Evolutionary conservation across 1,140 invertebrate species (phyloP), one percentile per base, ranked within the genome.

Genomic region (Drosophila grimshawi): DNA sequence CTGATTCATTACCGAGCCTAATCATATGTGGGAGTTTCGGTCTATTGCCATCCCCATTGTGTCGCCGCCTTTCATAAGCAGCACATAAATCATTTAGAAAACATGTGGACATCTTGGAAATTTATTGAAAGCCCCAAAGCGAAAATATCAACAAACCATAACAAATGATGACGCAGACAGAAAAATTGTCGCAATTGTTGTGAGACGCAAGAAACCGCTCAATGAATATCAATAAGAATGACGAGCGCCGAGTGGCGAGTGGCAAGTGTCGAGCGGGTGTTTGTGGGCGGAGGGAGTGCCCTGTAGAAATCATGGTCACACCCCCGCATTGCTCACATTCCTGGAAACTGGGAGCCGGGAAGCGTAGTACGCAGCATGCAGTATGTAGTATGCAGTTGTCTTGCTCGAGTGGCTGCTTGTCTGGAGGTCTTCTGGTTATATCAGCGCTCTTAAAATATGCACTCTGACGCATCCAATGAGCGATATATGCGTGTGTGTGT

Each of bases 111-210:
- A 68, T 57, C 5, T 76, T 51, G 30, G 6, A 55, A 60, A 67
- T 57, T 29, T 63, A 73, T 62, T 61, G 48, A 75, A 61, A 71
- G 33, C 19, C 33, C 3, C 8, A 11, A 41, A 55, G 35, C 45
- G 35, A 67, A 70, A 73, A 76, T 51, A 69, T 73, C 53, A 80
- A 77, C 69, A 73, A 77, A 56, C 67, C 77, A 77, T 60, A 89
- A 85, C 73, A 89, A 86, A 78, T 62, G 49, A 70, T 88, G 85
- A 88, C 85, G 85, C 73, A 81, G 80, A 41, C 46, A 70, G 43
- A 78, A 81, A 86, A 89, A 88, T 85, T 81, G 86, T 88, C 85
- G 67, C 80, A 88, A 89, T 71, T 83, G 80, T 45, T 57, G 53
- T n/a, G 33, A 30, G 61, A 37, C 52, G 49, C 46, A 61, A 69